phyloP scores from a whole-genome alignment of 2,888 invertebrate genomes.

The Pristionchus maxplancki region DNA sequence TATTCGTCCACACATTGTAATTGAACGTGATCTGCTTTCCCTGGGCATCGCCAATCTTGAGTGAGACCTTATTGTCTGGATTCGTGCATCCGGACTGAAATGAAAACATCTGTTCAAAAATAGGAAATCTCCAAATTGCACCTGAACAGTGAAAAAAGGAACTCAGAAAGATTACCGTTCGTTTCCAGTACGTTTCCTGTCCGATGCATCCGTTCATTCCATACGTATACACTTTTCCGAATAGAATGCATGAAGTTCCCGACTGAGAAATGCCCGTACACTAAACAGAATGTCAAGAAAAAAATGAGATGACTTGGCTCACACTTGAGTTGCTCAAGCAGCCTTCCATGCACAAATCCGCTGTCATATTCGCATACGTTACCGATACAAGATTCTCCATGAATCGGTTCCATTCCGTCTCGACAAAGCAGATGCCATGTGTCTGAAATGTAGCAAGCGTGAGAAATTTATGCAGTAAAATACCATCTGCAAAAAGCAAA shows the following conservation, averaged over 20 bases:
- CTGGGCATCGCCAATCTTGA: background rate
- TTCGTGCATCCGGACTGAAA: background rate
- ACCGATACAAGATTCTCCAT: background rate
- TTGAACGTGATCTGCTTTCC: slow-evolving; percentile 4
- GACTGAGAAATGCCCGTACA: background rate
- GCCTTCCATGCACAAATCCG: background rate
- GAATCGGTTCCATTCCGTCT: background rate
- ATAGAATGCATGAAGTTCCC: background rate
- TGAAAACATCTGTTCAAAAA: background rate
- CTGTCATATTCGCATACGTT: background rate
- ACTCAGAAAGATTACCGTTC: too few species aligned
- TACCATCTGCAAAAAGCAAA: too few species aligned
- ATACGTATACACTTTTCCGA: background rate
- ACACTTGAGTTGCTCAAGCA: background rate
- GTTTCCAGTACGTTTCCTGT: background rate
- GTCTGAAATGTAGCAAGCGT: background rate
- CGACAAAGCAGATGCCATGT: background rate
- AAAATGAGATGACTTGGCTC: background rate
- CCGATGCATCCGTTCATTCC: background rate
- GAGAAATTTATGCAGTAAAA: too few species aligned
- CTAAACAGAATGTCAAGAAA: background rate
- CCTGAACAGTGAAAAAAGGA: too few species aligned
- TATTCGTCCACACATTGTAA: background rate
- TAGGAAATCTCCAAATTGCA: too few species aligned
- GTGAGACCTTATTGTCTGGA: background rate